A percentile compares a stretch with the other conserved stretches of the same genome.
phyloP scores from a whole-genome alignment of 2,797 vertebrate species.

The Ptychobarbus kaznakovi region DNA sequence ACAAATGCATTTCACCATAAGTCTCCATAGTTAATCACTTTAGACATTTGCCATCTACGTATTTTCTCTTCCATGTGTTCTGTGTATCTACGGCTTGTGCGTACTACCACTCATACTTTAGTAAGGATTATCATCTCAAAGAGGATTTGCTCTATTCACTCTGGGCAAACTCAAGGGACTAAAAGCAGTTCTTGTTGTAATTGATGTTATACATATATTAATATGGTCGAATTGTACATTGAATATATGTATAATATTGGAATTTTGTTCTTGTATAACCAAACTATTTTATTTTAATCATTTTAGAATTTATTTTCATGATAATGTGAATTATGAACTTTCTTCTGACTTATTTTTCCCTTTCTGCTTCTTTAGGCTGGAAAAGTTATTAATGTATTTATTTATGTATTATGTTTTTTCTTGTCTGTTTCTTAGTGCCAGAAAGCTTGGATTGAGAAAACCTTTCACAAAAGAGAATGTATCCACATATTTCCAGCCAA shows the following conservation, averaged over 20 bases:
- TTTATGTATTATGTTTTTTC: conserved; percentile 39
- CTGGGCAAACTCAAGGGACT: conserved; percentile 67
- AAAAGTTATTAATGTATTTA: neutral
- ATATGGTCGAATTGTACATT: neutral
- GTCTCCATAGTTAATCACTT: conserved; percentile 9
- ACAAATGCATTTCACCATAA: conserved; percentile 28
- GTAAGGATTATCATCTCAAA: conserved; percentile 72
- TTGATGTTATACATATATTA: conserved; percentile 31
- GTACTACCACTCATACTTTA: conserved; percentile 65
- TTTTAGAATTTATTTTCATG: neutral
- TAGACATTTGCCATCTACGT: conserved; percentile 31
- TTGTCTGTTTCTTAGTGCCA: conserved; percentile 79
- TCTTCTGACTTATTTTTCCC: neutral
- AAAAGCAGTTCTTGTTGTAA: conserved; percentile 65
- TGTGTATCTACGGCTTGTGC: conserved; percentile 51
- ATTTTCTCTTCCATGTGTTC: conserved; percentile 35
- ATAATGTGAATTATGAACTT: neutral
- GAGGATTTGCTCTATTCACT: conserved; percentile 79
- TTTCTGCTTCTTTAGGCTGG: neutral
- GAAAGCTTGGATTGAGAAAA: conserved; percentile 95
- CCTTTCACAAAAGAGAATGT: conserved; percentile 94
- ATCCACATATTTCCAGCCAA: conserved; percentile 88
- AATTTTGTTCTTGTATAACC: neutral
- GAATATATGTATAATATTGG: neutral
- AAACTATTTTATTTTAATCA: neutral